Evolutionary conservation across 92 coral and sea anemone species (phyloP).

Genomic region (Meandrina meandrites): DNA sequence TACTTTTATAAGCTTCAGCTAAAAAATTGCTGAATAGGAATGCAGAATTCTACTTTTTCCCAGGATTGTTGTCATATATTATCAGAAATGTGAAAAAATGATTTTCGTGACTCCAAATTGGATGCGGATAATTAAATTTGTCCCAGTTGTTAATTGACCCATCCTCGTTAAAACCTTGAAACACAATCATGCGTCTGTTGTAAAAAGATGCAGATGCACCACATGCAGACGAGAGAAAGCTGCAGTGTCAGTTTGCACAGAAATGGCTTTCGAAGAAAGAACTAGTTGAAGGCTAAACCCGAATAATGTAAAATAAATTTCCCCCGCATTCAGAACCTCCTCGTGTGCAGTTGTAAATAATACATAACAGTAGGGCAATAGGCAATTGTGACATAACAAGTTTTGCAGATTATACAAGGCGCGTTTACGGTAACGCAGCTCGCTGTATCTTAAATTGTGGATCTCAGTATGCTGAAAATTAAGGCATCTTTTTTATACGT

Average conservation of each 20-base stretch:
- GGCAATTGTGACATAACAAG: not conserved
- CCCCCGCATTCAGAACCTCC: not conserved
- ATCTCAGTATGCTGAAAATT: not conserved
- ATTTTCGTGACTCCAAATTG: conserved; percentile 6
- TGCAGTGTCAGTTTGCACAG: not conserved
- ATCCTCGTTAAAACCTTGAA: not conserved
- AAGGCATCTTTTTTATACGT: not conserved
- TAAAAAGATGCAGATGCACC: not conserved
- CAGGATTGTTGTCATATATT: not conserved
- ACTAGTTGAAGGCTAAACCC: not conserved
- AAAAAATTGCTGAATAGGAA: not conserved
- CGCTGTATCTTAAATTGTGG: not conserved
- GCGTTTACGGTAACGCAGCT: not conserved
- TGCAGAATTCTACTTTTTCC: not conserved
- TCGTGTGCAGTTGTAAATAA: not conserved
- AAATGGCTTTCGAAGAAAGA: not conserved
- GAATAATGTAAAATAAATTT: not conserved
- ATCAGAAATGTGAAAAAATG: not conserved
- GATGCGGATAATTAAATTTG: conserved; percentile 1
- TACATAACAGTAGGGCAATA: not conserved
- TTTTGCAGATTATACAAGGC: not conserved
- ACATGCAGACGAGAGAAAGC: not conserved
- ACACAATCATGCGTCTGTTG: not conserved
- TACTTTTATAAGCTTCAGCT: not conserved
- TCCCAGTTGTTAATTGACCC: not conserved